A percentile compares a stretch with the other conserved stretches of the same genome.
These are phyloP conservation scores for Torymus auratus DNA, from an alignment of 2,888 invertebrate species.

Conservation along the genomic window DNA sequence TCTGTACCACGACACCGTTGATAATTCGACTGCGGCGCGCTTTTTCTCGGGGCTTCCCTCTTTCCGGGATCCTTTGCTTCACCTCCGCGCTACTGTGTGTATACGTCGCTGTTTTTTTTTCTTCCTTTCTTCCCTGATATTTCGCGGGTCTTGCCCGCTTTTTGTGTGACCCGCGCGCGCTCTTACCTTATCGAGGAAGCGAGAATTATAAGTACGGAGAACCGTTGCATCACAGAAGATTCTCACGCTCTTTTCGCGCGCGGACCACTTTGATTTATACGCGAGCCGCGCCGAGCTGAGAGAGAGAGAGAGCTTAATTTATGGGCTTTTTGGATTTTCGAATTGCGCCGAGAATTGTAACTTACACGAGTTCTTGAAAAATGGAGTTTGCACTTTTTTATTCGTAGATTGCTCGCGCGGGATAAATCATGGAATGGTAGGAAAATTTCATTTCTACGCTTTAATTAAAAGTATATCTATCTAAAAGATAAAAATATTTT, in stretches of 20 bases:
- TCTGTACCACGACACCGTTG: slow-evolving; percentile 53
- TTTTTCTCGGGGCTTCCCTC: slow-evolving; percentile 57
- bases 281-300: background rate
- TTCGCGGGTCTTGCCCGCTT: slow-evolving; percentile 3
- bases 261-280: slow-evolving; percentile 37
- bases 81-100: no score
- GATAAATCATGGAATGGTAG: no score
- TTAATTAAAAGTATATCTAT: no score
- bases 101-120: background rate
- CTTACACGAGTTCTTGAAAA: background rate
- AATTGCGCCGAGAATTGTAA: background rate
- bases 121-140: slow-evolving; percentile 16
- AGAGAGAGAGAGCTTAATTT: slow-evolving; percentile 46
- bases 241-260: slow-evolving; percentile 25
- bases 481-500: no score
- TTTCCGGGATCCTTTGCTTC: slow-evolving; percentile 8
- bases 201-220: slow-evolving; percentile 41
- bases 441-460: no score
- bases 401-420: no score
- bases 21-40: slow-evolving; percentile 60
- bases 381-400: background rate
- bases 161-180: background rate
- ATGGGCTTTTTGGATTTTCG: slow-evolving; percentile 27
- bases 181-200: slow-evolving; percentile 37
- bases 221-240: background rate